Evolutionary conservation across 2,113 vertebrate genomes (phyloP).

Genomic region (Chrysemys picta): DNA sequence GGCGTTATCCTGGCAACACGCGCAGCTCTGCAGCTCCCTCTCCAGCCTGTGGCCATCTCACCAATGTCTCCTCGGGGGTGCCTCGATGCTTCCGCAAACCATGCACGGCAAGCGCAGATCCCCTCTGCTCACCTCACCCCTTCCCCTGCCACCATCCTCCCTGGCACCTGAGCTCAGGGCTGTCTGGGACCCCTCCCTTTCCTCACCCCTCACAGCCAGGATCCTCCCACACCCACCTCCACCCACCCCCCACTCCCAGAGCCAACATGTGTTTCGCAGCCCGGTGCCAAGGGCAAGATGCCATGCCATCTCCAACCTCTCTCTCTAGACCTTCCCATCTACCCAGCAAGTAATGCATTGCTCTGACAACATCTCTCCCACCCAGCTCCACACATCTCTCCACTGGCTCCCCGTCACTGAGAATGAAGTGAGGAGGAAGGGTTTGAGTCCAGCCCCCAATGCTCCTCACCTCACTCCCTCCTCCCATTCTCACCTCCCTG

Average conservation of each 20-base stretch:
- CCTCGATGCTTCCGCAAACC: not conserved
- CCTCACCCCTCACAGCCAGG: no score
- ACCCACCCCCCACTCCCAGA: not conserved
- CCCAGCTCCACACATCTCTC: not conserved
- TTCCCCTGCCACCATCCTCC: not conserved
- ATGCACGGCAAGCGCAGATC: not conserved
- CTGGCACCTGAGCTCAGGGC: not conserved
- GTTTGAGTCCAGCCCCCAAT: not conserved
- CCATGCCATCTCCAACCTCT: not conserved
- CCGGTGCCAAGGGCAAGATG: not conserved
- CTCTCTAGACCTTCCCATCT: not conserved
- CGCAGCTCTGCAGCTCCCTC: not conserved
- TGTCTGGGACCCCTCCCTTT: not conserved
- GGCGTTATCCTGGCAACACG: not conserved
- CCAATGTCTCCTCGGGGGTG: accelerated
- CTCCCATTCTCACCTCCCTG: not conserved
- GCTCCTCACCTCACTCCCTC: not conserved
- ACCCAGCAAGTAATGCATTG: not conserved
- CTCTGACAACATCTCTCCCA: not conserved
- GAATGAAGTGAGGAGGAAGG: not conserved
- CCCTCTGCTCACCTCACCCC: not conserved
- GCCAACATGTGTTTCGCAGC: not conserved
- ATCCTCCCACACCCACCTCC: no score
- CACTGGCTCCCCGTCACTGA: not conserved
- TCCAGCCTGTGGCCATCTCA: not conserved